Percentiles rank a stretch among this genome's conserved stretches.
Conservation (phyloP, 2,113 vertebrate species). For the Chaenocephalus aceratus region DNA sequence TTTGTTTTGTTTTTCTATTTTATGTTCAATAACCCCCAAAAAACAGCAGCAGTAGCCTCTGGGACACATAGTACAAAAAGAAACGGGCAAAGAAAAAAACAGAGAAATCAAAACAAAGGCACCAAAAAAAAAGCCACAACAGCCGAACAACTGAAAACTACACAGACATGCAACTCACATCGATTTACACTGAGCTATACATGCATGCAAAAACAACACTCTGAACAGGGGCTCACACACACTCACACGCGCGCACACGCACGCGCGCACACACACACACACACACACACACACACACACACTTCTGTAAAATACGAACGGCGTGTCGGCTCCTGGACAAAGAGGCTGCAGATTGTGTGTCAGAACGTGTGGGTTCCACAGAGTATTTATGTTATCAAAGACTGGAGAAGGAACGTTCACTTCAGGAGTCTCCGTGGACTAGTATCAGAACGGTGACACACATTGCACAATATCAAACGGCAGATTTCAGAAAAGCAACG, state of each 20-base stretch:
- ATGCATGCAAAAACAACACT: constrained; percentile 91
- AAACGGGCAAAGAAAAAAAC: not conserved
- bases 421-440: too few relatives aligned
- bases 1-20: constrained; percentile 1
- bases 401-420: too few relatives aligned
- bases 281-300: constrained; percentile 70
- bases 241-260: constrained; percentile 72
- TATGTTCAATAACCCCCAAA: constrained; percentile 36
- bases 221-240: constrained; percentile 77
- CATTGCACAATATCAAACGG: not conserved
- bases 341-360: constrained; percentile 38
- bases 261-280: constrained; percentile 69
- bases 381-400: too few relatives aligned
- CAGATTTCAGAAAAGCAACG: not conserved
- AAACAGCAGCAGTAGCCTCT: constrained; percentile 76
- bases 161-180: constrained; percentile 89
- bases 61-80: constrained; percentile 83
- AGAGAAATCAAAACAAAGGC: constrained; percentile 23
- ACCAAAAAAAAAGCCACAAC: constrained; percentile 48
- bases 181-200: constrained; percentile 85
- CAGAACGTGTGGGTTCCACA: too few relatives aligned
- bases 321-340: constrained; percentile 83
- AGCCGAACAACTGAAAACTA: constrained; percentile 79
- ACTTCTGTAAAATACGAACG: constrained; percentile 80
- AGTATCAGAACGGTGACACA: not conserved